Conservation (phyloP, 2,113 vertebrate species). For the Phalacrocorax pelagicus region DNA sequence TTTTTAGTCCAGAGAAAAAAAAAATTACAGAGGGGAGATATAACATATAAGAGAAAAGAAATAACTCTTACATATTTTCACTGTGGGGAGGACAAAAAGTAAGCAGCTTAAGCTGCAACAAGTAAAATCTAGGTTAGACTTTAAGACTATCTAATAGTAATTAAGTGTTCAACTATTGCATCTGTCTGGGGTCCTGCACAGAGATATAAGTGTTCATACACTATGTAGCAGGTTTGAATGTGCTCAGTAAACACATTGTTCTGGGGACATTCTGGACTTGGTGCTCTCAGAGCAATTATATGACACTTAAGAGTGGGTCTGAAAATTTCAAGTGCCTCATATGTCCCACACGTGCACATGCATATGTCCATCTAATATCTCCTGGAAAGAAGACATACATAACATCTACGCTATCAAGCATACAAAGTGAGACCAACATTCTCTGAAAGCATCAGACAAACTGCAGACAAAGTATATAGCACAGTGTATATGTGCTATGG, state of each 20-base stretch:
- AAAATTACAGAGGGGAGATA: neutral
- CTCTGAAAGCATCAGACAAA: neutral
- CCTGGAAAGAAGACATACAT: neutral
- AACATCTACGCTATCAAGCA: neutral
- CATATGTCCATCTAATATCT: neutral
- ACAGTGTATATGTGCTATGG: neutral
- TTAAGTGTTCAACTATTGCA: neutral
- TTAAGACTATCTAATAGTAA: neutral
- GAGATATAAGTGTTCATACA: neutral
- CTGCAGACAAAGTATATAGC: neutral
- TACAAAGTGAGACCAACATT: neutral
- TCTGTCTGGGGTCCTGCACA: neutral
- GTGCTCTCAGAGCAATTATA: neutral
- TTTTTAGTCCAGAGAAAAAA: neutral
- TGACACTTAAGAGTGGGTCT: neutral
- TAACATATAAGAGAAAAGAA: neutral
- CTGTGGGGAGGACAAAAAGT: neutral
- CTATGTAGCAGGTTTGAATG: neutral
- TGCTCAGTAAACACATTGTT: neutral
- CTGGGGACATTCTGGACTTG: neutral
- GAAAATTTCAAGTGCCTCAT: neutral
- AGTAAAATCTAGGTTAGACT: neutral
- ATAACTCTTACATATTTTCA: neutral
- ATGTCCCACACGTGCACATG: neutral
- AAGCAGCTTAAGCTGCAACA: neutral